A percentile compares a stretch with the other conserved stretches of the same genome.
phyloP scores from a whole-genome alignment of 2,888 invertebrate genomes.

The Malthinus flaveolus region DNA sequence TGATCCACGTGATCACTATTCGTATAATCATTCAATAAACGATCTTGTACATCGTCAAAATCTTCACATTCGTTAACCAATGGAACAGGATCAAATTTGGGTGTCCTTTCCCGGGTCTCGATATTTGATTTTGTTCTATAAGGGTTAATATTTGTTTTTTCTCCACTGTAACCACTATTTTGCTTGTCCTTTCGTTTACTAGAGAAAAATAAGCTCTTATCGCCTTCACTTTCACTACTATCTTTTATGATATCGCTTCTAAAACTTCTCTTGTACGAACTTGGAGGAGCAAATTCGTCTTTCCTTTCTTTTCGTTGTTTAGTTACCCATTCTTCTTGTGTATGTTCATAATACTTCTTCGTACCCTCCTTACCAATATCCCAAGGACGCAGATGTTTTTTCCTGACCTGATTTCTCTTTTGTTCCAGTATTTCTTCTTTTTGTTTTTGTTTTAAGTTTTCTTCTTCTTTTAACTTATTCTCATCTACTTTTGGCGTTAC shows the following conservation, averaged over 20 bases:
- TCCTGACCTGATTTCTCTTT: slow-evolving; percentile 58
- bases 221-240: slow-evolving; percentile 18
- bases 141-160: slow-evolving; percentile 16
- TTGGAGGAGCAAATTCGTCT: slow-evolving; percentile 78
- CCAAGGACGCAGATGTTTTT: slow-evolving; percentile 69
- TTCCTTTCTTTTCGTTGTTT: slow-evolving; percentile 73
- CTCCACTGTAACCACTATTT: neutral
- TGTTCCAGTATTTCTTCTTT: slow-evolving; percentile 54
- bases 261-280: slow-evolving; percentile 36
- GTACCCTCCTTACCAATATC: slow-evolving; percentile 71
- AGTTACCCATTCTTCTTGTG: slow-evolving; percentile 77
- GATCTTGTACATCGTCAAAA: slow-evolving; percentile 34
- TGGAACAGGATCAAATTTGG: slow-evolving; percentile 28
- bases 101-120: neutral
- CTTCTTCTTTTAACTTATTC: slow-evolving; percentile 41
- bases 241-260: slow-evolving; percentile 14
- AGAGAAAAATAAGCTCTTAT: slow-evolving; percentile 46
- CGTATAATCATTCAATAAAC: slow-evolving; percentile 31
- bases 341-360: slow-evolving; percentile 61
- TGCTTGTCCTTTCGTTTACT: slow-evolving; percentile 37
- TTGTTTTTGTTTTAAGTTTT: slow-evolving; percentile 43
- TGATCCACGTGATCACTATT: neutral
- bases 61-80: slow-evolving; percentile 40
- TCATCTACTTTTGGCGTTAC: slow-evolving; percentile 12
- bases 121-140: slow-evolving; percentile 8